Percentiles rank a stretch among this genome's conserved stretches.
phyloP scores from a whole-genome alignment of 1,140 invertebrate genomes.

The Pogonognathellus flavescens region DNA sequence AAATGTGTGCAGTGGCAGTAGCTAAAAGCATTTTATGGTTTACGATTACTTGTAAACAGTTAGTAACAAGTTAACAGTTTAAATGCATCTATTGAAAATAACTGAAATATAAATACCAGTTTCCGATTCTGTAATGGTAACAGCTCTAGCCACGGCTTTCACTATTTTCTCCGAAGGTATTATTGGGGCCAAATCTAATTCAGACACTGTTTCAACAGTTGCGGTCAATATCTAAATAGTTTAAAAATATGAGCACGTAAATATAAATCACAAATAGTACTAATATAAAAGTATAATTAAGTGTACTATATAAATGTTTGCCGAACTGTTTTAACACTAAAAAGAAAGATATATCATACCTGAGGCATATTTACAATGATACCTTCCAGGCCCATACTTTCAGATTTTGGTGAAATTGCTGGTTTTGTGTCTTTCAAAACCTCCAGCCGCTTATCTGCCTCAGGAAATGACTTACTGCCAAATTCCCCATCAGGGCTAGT shows the following conservation, averaged over 20 bases:
- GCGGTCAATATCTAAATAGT: constrained; percentile 87
- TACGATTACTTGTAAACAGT: background rate
- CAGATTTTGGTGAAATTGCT: constrained; percentile 69
- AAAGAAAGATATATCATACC: constrained; percentile 72
- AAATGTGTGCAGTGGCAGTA: constrained; percentile 67
- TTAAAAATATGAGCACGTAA: background rate
- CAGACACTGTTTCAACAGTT: constrained; percentile 91
- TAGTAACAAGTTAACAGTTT: background rate
- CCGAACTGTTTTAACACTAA: no score
- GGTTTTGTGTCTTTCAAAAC: constrained; percentile 63
- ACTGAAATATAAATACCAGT: constrained; percentile 74
- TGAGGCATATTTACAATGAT: constrained; percentile 91
- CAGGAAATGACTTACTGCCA: constrained; percentile 64
- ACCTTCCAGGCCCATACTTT: constrained; percentile 83
- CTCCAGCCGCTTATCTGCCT: constrained; percentile 63
- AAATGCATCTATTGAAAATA: background rate
- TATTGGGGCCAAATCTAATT: constrained; percentile 85
- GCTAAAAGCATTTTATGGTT: constrained; percentile 52
- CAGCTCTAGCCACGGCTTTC: constrained; percentile 84
- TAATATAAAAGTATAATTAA: no score
- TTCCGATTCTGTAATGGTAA: constrained; percentile 90
- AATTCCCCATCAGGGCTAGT: constrained; percentile 67
- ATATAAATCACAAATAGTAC: background rate
- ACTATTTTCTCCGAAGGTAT: constrained; percentile 86
- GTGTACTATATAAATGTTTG: no score